Evolutionary conservation across 2,797 vertebrate species (phyloP), one percentile per base, ranked within the genome.

Genomic region (Chelon labrosus): DNA sequence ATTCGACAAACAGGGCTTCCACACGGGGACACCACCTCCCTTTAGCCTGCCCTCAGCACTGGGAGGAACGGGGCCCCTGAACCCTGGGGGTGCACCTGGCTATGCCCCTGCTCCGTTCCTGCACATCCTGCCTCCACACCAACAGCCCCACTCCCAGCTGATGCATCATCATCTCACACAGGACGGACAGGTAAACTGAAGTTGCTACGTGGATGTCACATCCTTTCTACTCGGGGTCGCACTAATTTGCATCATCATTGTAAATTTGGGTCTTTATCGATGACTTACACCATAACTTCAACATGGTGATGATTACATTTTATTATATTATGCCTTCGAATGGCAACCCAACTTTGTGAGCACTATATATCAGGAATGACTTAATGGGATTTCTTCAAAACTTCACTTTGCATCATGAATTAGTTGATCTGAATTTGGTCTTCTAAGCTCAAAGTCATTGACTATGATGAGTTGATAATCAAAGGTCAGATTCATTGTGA

Each of bases 1-100:
- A 0, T 99, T 97, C 91, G 98, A 99, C 90, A 99, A 99, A 91
- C 98, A 99, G 94, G 97, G 97, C 89, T 99, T 99, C 93, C 97
- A 98, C 4, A 95, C 98, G 1, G 97, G 96, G 61, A 97, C 97
- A 0, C 97, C 97, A 0, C 96, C 98, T 70, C 96, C 97, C 0
- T 98, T 99, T 92, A 97, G 90, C 94, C 91, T 99, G 80, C 98
- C 98, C 3, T 99, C 98, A 3, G 97, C 97, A 54, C 94, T 99
- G 0, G 97, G 96, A 25, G 97, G 97, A 0, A 93, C 97, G 0
- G 97, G 97, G 25, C 95, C 97, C 9, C 79, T 99, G 86, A 98
- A 97, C 82, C 96, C 97, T 0, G 96, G 95, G 2, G 94, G 96
- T 0, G 96, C 96, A 19, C 94, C 97, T 0, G 97, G 97, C 13